A percentile compares a stretch with the other conserved stretches of the same genome.
phyloP scores from a whole-genome alignment of 2,888 invertebrate species.

The Yponomeuta evonymella region DNA sequence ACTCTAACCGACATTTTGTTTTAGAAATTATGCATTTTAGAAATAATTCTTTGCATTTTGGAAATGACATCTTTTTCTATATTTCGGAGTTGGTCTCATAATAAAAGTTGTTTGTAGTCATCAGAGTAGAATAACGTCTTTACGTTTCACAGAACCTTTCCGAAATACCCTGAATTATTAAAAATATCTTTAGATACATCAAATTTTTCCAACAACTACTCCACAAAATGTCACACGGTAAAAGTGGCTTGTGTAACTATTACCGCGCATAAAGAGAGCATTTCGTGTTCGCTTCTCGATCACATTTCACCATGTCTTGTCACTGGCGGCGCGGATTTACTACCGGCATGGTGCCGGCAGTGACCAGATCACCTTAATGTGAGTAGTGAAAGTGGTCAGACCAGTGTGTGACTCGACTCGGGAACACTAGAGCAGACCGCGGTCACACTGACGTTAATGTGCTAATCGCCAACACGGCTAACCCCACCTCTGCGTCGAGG shows the following conservation, averaged over 20 bases:
- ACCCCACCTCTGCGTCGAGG: not conserved
- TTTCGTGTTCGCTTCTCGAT: not conserved
- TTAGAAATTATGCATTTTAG: no score
- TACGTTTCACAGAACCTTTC: no score
- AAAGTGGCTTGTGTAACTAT: no score
- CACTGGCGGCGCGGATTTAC: not conserved
- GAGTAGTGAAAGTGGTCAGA: slow-evolving; percentile 45
- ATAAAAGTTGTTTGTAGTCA: no score
- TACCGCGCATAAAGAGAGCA: not conserved
- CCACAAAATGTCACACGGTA: no score
- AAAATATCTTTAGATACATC: no score
- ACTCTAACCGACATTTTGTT: not conserved
- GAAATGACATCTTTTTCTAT: no score
- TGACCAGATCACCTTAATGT: not conserved
- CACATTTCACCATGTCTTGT: not conserved
- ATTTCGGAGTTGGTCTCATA: no score
- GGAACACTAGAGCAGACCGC: not conserved
- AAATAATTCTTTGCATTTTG: not conserved
- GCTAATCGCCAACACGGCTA: not conserved
- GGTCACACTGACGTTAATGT: not conserved
- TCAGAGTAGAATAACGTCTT: no score
- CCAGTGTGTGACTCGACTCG: slow-evolving; percentile 26
- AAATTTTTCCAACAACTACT: no score
- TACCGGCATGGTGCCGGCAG: slow-evolving; percentile 6
- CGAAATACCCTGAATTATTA: no score